phyloP scores from a whole-genome alignment of 2,113 vertebrate species.

The Grantiella picta region DNA sequence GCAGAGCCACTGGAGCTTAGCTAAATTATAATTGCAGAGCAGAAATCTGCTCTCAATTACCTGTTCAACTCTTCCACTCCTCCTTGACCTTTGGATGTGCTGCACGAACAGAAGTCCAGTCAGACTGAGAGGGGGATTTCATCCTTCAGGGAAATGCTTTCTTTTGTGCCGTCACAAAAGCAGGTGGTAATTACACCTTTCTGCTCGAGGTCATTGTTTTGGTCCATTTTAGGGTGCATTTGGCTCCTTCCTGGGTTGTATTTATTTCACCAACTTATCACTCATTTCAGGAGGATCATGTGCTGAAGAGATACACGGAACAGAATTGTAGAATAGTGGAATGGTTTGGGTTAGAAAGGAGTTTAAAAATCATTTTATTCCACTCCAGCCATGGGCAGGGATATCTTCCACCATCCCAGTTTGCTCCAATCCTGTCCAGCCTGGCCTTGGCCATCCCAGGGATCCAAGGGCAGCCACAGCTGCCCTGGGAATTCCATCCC shows the following conservation, averaged over 20 bases:
- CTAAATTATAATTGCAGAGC: neutral
- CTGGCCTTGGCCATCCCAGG: neutral
- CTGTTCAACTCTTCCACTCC: neutral
- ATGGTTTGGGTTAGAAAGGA: neutral
- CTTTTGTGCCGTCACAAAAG: accelerated
- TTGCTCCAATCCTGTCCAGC: accelerated
- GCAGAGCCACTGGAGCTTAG: neutral
- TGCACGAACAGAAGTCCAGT: neutral
- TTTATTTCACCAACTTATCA: neutral
- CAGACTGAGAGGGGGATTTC: neutral
- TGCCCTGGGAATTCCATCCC: neutral
- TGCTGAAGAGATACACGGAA: neutral
- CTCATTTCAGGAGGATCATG: accelerated
- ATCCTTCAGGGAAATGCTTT: neutral
- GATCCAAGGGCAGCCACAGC: neutral
- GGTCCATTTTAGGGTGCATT: neutral
- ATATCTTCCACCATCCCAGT: accelerated
- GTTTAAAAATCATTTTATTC: neutral
- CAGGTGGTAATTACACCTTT: neutral
- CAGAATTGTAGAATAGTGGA: neutral
- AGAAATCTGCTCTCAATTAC: neutral
- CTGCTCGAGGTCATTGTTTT: neutral
- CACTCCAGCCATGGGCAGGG: neutral
- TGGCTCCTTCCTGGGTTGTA: accelerated
- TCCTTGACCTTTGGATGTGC: constrained; percentile 1